Evolutionary conservation across 2,888 invertebrate genomes (phyloP).

Genomic region (Acleris emargana): DNA sequence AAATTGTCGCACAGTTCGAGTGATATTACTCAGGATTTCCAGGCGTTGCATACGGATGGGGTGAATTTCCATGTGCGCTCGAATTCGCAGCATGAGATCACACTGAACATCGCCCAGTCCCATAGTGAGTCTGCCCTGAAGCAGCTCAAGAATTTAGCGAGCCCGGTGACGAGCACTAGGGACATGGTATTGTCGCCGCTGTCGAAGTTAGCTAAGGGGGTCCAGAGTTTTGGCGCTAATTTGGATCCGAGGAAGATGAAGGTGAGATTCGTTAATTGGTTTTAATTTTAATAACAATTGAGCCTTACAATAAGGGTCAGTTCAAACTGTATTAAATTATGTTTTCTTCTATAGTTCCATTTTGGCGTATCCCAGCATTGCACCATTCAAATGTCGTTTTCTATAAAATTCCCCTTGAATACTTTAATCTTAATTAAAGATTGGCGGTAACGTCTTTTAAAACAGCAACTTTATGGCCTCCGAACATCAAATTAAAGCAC

Average conservation of each 20-base stretch:
- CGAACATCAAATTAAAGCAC: no score
- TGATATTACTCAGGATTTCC: slow-evolving; percentile 81
- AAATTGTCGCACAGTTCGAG: slow-evolving; percentile 89
- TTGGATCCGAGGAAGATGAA: slow-evolving; percentile 92
- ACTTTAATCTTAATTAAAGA: no score
- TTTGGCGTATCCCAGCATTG: no score
- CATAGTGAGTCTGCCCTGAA: slow-evolving; percentile 92
- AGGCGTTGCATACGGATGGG: slow-evolving; percentile 42
- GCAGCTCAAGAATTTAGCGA: slow-evolving; percentile 86
- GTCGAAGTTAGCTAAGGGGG: slow-evolving; percentile 93
- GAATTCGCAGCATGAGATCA: slow-evolving; percentile 87
- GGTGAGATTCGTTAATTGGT: slow-evolving; percentile 49
- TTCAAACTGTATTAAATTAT: no score
- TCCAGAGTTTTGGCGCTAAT: slow-evolving; percentile 93
- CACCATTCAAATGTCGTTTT: no score
- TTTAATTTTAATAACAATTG: neutral
- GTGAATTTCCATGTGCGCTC: slow-evolving; percentile 71
- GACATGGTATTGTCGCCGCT: slow-evolving; percentile 89
- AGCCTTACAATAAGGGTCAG: neutral
- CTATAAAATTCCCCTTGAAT: no score
- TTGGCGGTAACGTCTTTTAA: no score
- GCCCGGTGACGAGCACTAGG: slow-evolving; percentile 86
- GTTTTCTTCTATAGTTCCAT: no score
- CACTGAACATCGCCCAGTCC: slow-evolving; percentile 88
- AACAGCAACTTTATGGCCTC: no score